These are phyloP conservation scores for Acanthurus lineatus DNA, from an alignment of 2,797 vertebrate species.

Conservation along the genomic window DNA sequence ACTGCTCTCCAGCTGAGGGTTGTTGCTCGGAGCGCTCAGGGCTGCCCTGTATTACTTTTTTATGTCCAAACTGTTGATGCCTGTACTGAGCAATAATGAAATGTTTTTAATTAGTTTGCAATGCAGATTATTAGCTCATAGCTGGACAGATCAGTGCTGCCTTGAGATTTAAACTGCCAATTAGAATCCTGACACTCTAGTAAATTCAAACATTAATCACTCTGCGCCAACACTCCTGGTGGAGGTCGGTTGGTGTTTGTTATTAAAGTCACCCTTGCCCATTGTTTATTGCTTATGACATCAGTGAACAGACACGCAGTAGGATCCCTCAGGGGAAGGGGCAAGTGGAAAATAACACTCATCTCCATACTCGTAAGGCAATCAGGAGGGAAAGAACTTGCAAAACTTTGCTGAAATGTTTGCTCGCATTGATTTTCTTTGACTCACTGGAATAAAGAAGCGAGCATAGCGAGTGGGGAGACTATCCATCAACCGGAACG, in stretches of 20 bases:
- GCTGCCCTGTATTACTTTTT: slow-evolving; percentile 25
- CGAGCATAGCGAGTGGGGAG: slow-evolving; percentile 18
- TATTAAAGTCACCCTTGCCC: slow-evolving; percentile 33
- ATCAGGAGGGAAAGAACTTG: slow-evolving; percentile 16
- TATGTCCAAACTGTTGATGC: slow-evolving; percentile 43
- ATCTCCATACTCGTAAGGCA: slow-evolving; percentile 19
- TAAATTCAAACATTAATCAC: slow-evolving; percentile 40
- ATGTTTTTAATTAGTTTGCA: slow-evolving; percentile 65
- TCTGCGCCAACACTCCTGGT: slow-evolving; percentile 20
- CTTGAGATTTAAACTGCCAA: slow-evolving; percentile 54
- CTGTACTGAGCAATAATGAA: slow-evolving; percentile 44
- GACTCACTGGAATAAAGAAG: slow-evolving; percentile 15
- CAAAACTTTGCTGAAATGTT: slow-evolving; percentile 44
- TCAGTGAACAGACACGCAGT: slow-evolving; percentile 36
- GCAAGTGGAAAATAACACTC: slow-evolving; percentile 43
- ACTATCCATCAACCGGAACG: slow-evolving; percentile 43
- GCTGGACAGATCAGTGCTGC: slow-evolving; percentile 44
- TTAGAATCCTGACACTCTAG: slow-evolving; percentile 47
- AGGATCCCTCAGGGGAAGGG: slow-evolving; percentile 14
- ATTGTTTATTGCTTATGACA: slow-evolving; percentile 28
- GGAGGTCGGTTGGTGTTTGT: slow-evolving; percentile 38
- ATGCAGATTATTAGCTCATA: slow-evolving; percentile 42
- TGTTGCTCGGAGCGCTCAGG: neutral
- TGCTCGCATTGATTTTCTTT: slow-evolving; percentile 46
- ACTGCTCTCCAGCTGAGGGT: neutral